These are phyloP conservation scores for Proterorhinus semilunaris DNA, from an alignment of 2,113 vertebrate genomes.

Conservation along the genomic window DNA sequence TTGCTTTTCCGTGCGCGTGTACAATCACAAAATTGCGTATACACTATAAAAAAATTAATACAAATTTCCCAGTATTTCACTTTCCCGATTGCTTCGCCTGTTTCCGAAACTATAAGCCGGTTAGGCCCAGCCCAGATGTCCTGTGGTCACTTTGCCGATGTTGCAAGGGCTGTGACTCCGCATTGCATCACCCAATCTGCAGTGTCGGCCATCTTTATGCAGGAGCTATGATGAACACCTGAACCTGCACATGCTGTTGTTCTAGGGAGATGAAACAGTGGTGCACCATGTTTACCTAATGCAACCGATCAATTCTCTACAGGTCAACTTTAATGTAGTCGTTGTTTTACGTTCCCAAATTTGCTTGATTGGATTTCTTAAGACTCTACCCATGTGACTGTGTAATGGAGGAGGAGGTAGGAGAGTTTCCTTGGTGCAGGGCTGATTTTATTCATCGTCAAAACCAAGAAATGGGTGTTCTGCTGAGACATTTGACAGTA, in stretches of 20 bases:
- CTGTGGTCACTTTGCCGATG: not conserved
- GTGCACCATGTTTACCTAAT: conserved; percentile 22
- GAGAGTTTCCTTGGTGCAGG: too few relatives aligned
- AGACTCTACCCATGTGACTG: too few relatives aligned
- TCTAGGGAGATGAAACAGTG: conserved; percentile 22
- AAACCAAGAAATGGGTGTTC: too few relatives aligned
- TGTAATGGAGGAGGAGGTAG: too few relatives aligned
- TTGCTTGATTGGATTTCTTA: too few relatives aligned
- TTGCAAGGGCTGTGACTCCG: not conserved
- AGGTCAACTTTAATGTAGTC: too few relatives aligned
- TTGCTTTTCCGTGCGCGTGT: too few relatives aligned
- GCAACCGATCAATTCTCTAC: too few relatives aligned
- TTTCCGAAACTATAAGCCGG: not conserved
- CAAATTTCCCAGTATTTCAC: not conserved
- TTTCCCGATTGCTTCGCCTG: not conserved
- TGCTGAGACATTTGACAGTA: too few relatives aligned
- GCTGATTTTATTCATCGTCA: too few relatives aligned
- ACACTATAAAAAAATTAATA: not conserved
- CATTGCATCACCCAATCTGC: conserved; percentile 8
- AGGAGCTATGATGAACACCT: not conserved
- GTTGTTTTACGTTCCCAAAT: too few relatives aligned
- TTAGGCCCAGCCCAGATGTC: not conserved
- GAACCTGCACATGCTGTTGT: not conserved
- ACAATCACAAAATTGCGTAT: too few relatives aligned
- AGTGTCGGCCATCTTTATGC: not conserved